A percentile compares a stretch with the other conserved stretches of the same genome.
Evolutionary conservation across 2,113 vertebrate species (phyloP).

Genomic region (Haemorhous mexicanus): DNA sequence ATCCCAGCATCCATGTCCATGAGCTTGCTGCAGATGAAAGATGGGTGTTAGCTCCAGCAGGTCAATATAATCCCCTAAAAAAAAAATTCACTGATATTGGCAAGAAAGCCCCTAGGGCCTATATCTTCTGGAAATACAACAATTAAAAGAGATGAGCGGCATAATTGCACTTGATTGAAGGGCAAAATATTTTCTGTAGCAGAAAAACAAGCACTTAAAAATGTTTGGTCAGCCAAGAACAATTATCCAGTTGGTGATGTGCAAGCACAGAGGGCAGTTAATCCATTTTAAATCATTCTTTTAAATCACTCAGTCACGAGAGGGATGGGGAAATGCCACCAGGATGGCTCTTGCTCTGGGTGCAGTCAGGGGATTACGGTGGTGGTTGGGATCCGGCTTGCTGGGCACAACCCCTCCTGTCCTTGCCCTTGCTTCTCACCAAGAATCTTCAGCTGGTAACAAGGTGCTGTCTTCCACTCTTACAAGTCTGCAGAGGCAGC

Average conservation of each 20-base stretch:
- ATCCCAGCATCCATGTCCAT: not conserved
- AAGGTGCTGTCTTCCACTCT: not conserved
- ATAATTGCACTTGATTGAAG: slow-evolving; percentile 17
- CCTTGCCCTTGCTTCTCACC: not conserved
- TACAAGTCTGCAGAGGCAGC: not conserved
- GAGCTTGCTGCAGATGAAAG: not conserved
- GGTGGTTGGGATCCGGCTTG: not conserved
- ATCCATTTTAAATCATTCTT: not conserved
- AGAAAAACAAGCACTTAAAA: slow-evolving; percentile 55
- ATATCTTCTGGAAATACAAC: not conserved
- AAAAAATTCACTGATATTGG: not conserved
- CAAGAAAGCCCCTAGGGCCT: not conserved
- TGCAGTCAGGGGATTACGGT: rapidly evolving
- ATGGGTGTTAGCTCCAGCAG: not conserved
- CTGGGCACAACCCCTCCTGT: not conserved
- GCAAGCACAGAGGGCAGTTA: not conserved
- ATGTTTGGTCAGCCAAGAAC: not conserved
- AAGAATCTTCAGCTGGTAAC: not conserved
- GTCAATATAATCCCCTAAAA: not conserved
- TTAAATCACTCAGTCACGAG: not conserved
- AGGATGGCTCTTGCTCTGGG: not conserved
- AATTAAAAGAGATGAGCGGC: not conserved
- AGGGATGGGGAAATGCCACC: not conserved
- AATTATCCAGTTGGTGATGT: not conserved
- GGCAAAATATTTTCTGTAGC: slow-evolving; percentile 11